Evolutionary conservation across 2,113 vertebrate species (phyloP).

Genomic region (Sinocyclocheilus grahami): DNA sequence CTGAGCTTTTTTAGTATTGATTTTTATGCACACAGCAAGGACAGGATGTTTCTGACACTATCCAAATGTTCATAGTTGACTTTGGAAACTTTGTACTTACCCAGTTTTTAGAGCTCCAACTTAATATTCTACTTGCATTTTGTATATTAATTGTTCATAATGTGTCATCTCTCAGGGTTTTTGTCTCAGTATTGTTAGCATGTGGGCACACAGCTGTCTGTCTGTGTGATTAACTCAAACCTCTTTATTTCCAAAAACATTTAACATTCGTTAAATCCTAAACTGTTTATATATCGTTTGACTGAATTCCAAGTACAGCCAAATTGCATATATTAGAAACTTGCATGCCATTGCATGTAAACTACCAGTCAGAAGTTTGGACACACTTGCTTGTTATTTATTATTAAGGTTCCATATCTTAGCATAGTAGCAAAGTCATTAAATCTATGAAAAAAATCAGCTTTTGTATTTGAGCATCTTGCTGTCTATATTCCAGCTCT

Average conservation of each 20-base stretch:
- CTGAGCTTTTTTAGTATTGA: constrained; percentile 25
- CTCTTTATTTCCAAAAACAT: constrained; percentile 40
- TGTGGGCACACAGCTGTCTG: constrained; percentile 26
- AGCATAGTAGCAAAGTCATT: background rate
- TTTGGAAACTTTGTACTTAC: background rate
- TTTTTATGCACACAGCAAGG: background rate
- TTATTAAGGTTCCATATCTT: background rate
- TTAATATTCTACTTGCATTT: constrained; percentile 43
- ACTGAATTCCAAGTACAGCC: background rate
- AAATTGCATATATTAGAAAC: background rate
- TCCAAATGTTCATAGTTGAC: constrained; percentile 8
- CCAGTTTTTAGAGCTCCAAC: background rate
- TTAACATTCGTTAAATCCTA: constrained; percentile 31
- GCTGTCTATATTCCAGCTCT: background rate
- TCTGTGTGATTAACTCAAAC: constrained; percentile 21
- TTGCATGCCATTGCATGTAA: background rate
- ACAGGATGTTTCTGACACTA: constrained; percentile 23
- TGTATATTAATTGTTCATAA: constrained; percentile 47
- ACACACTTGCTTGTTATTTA: background rate
- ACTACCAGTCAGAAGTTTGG: background rate
- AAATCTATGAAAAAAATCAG: background rate
- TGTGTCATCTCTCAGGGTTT: background rate
- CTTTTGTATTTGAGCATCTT: background rate
- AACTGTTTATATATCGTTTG: background rate
- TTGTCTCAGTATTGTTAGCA: constrained; percentile 7